Base-by-base conservation (phyloP, 2,888 invertebrate genomes). In the Caenorhabditis angaria region DNA sequence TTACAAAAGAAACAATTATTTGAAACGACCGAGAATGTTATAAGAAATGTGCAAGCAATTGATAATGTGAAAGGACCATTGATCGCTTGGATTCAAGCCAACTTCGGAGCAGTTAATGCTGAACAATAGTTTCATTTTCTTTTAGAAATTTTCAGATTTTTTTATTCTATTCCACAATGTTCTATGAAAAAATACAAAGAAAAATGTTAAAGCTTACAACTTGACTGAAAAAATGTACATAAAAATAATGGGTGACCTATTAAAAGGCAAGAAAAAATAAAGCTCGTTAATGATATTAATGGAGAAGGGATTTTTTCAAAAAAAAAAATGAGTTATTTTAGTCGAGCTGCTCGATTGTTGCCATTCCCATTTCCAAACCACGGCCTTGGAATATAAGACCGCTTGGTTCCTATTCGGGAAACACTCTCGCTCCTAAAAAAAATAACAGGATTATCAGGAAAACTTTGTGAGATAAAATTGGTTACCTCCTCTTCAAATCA, bases 341-440 rank as follows among this genome's bases (percentile, higher is more conserved):
- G 54, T 27, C 54, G 22, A 27, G 54, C 54, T 24, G 27, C 54
- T 54, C 54, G 54, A 24, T 32, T 56, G 24, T n/a, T n/a, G n/a
- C n/a, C n/a, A n/a, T n/a, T n/a, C n/a, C n/a, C n/a, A n/a, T n/a
- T n/a, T n/a, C 51, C 61, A 61, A 77, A 77, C 78, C 78, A 78
- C 6, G 78, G 78, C 25, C 78, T 55, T 12, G 78, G 78, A 5
- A 41, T 53, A 64, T 70, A 78, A 20, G 68, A 61, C 28, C 50
- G 60, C 55, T 61, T 67, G 1, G 57, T 47, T 53, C 73, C 73
- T 18, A 78, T 70, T 28, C 57, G 59, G 24, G 55, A 57, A 4
- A 78, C 72, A 2, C 65, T 62, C 28, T 54, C 64, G 32, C 61
- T 64, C 25, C 77, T 77, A 57, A 25, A 74, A 61, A 41, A 47